Evolutionary conservation across 2,113 vertebrate species (phyloP).

Genomic region (Marmota monax): DNA sequence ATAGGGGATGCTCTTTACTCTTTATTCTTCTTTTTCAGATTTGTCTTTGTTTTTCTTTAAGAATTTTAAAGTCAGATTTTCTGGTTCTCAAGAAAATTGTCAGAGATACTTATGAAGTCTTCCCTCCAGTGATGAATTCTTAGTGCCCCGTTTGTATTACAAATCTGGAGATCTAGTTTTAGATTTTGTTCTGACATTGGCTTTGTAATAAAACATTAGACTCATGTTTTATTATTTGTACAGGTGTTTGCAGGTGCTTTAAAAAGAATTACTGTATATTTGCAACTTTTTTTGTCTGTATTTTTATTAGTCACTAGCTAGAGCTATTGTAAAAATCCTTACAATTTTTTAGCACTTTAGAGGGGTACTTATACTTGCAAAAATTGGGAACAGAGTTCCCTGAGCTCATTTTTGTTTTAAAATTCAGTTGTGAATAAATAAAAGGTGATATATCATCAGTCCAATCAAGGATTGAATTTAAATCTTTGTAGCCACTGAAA

Average conservation of each 20-base stretch:
- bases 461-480: slow-evolving; percentile 60
- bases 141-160: not conserved
- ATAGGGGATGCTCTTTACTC: not conserved
- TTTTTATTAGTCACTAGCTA: not conserved
- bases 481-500: slow-evolving; percentile 63
- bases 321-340: not conserved
- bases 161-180: slow-evolving; percentile 30
- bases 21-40: not conserved
- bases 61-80: slow-evolving; percentile 26
- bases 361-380: not conserved
- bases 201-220: not conserved
- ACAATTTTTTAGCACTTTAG: not conserved
- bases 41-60: slow-evolving; percentile 13
- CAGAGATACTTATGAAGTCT: not conserved
- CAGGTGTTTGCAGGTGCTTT: not conserved
- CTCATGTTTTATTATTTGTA: slow-evolving; percentile 23
- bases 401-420: slow-evolving; percentile 35
- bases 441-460: slow-evolving; percentile 11
- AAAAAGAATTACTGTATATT: not conserved
- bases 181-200: not conserved
- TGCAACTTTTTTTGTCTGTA: not conserved
- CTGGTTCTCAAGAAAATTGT: slow-evolving; percentile 2
- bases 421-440: slow-evolving; percentile 54
- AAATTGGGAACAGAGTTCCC: slow-evolving; percentile 14
- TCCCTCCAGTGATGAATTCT: not conserved